Conservation (phyloP, 1,140 invertebrate genomes). For the Tetramorium parvispinum region DNA sequence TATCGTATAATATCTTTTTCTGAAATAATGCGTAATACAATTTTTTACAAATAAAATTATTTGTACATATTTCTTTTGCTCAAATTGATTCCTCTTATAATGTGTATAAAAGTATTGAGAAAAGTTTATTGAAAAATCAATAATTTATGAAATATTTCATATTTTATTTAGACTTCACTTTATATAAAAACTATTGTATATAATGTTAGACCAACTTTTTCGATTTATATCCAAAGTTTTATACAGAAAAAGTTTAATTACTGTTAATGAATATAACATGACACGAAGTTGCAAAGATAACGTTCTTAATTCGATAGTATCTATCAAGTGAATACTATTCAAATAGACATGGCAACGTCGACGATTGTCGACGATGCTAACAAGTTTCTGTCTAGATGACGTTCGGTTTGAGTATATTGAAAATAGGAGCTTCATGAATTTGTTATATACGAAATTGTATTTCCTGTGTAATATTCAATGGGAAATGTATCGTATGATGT, state of each 20-base stretch:
- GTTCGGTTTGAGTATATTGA: constrained; percentile 66
- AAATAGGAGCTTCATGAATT: constrained; percentile 43
- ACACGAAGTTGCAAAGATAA: not conserved
- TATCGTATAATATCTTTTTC: not conserved
- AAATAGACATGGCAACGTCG: constrained; percentile 62
- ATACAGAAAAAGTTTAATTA: constrained; percentile 6
- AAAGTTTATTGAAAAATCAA: not conserved
- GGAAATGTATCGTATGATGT: not conserved
- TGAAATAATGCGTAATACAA: not conserved
- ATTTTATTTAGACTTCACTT: not conserved
- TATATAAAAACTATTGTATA: not conserved
- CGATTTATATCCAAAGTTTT: not conserved
- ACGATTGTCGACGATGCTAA: constrained; percentile 65
- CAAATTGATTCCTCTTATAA: not conserved
- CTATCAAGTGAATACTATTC: constrained; percentile 47
- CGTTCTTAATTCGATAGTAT: constrained; percentile 58
- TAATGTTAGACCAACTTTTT: not conserved
- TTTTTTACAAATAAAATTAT: not conserved
- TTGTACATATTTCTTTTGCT: not conserved
- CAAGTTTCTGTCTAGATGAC: constrained; percentile 65
- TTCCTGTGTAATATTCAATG: not conserved
- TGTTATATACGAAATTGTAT: not conserved
- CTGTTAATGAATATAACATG: constrained; percentile 1
- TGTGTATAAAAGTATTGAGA: not conserved
- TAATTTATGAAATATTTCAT: not conserved